Evolutionary conservation across 1,140 invertebrate species (phyloP).

Genomic region (Drosophila novamexicana): DNA sequence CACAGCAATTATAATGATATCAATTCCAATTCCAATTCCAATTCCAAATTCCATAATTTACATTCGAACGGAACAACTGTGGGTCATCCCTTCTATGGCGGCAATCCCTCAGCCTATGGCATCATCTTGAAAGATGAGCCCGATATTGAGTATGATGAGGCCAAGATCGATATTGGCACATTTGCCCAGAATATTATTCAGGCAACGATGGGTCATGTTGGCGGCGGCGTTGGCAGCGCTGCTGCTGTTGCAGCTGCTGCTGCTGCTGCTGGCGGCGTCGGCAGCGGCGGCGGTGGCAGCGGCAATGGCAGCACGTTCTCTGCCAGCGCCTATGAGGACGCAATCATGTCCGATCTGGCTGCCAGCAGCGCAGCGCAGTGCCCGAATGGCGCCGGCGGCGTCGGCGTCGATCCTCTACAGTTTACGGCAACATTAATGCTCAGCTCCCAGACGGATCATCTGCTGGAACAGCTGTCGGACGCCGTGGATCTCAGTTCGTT

Average conservation of each 20-base stretch:
- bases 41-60: conserved; percentile 84
- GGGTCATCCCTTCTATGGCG: conserved; percentile 89
- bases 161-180: conserved; percentile 88
- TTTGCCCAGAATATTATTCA: conserved; percentile 83
- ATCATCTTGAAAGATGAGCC: conserved; percentile 91
- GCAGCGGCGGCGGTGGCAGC: neutral
- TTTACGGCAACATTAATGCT: conserved; percentile 92
- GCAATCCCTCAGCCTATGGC: conserved; percentile 91
- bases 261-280: neutral
- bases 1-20: conserved; percentile 66
- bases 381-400: conserved; percentile 39
- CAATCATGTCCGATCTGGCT: conserved; percentile 92
- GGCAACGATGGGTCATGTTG: conserved; percentile 72
- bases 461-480: conserved; percentile 89
- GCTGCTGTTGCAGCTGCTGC: conserved; percentile 1
- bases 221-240: neutral
- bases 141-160: conserved; percentile 89
- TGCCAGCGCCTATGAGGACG: conserved; percentile 89
- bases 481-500: conserved; percentile 90
- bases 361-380: conserved; percentile 48
- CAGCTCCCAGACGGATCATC: conserved; percentile 90
- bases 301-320: conserved; percentile 80
- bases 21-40: conserved; percentile 73
- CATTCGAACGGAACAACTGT: conserved; percentile 25
- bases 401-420: conserved; percentile 89